A percentile compares a stretch with the other conserved stretches of the same genome.
Evolutionary conservation across 2,797 vertebrate genomes (phyloP).

Genomic region (Morus bassanus): DNA sequence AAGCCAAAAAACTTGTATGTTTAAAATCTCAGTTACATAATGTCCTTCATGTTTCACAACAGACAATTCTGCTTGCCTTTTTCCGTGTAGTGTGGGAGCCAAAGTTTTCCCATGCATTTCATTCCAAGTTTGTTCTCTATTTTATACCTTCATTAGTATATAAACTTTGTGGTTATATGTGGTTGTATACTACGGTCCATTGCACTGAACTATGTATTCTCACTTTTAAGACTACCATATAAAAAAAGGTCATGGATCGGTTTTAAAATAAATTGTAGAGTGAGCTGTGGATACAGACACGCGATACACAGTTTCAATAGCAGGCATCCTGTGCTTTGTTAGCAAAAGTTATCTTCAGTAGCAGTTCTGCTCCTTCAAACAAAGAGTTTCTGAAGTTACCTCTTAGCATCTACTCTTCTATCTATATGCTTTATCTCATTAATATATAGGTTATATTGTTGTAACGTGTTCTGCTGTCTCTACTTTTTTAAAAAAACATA

Average conservation of each 20-base stretch:
- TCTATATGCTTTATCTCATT: background rate
- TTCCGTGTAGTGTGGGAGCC: background rate
- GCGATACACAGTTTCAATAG: background rate
- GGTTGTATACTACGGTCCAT: background rate
- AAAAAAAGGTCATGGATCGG: background rate
- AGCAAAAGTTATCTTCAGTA: background rate
- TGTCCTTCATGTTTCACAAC: conserved; percentile 41
- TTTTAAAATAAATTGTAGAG: background rate
- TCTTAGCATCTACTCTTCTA: background rate
- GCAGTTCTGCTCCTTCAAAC: background rate
- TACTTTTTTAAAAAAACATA: background rate
- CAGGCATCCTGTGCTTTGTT: background rate
- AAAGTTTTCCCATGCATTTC: background rate
- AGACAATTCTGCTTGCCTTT: conserved; percentile 17
- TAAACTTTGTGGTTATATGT: background rate
- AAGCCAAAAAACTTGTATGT: conserved; percentile 18
- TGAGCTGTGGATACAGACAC: background rate
- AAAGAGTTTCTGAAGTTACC: background rate
- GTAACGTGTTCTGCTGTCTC: background rate
- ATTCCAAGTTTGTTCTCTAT: conserved; percentile 4
- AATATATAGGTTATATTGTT: background rate
- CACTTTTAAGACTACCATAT: background rate
- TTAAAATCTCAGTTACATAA: conserved; percentile 37
- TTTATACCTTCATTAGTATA: conserved; percentile 17
- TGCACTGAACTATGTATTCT: background rate